Base-by-base conservation (phyloP, 2,113 vertebrate species). In the Gasterosteus nipponicus region DNA sequence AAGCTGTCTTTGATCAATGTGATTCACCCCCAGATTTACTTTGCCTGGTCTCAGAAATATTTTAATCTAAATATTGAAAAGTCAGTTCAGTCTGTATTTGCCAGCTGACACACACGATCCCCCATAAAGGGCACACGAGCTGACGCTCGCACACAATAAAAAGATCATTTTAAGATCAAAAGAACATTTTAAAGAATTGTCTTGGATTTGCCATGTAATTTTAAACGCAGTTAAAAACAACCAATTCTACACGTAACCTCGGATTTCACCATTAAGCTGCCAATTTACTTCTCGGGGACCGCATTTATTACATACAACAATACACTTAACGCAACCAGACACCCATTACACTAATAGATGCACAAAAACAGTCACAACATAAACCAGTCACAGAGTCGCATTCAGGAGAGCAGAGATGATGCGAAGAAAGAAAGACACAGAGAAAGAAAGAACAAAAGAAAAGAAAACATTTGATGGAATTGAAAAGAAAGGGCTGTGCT, bases 11-110 rank as follows among this genome's bases (percentile, higher is more conserved):
- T 57, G 44, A 3, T 9, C 39, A 57, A 22, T 42, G 19, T 44
- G 26, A 64, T 73, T 73, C 59, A 12, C 58, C 68, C 67, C 44
- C 69, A 74, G 58, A 75, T 68, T 78, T 51, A 69, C 67, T 75
- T 77, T 72, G 60, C 33, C 63, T 75, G 4, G 39, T 75, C 38
- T 88, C 61, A 75, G 18, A 71, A 68, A 62, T 80, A 7, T 82
- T 77, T 85, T 53, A 76, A 31, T 84, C 57, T 75, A 44, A 72
- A 63, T 44, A 86, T 51, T 80, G 44, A 92, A 88, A 84, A 78
- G 83, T 86, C 75, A 82, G 64, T 41, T 69, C 49, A 65, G 60
- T 74, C 33, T 7, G 33, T 66, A 67, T 35, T 77, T 49, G 33
- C 60, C 38, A 69, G 29, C 69, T 12, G 33, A 77, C 71, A 67